phyloP scores from a whole-genome alignment of 2,797 vertebrate species.

The Aselliscus stoliczkanus region DNA sequence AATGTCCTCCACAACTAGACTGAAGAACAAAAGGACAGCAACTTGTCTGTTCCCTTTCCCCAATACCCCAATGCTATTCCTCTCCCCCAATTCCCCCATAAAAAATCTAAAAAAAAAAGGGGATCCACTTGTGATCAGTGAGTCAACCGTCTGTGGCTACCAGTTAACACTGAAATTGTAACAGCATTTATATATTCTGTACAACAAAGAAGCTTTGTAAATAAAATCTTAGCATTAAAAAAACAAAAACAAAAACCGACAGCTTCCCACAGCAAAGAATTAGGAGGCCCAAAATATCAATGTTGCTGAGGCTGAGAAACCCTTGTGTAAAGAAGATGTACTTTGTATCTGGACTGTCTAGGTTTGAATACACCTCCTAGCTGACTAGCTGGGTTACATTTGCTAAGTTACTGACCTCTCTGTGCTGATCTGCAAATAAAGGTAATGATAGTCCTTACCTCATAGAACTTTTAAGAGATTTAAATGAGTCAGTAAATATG shows the following conservation, averaged over 20 bases:
- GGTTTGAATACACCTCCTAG: background rate
- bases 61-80: no score
- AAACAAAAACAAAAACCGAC: background rate
- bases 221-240: constrained; percentile 93
- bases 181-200: constrained; percentile 96
- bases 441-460: background rate
- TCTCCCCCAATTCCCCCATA: no score
- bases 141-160: constrained; percentile 87
- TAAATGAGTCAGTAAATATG: background rate
- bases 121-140: constrained; percentile 82
- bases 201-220: constrained; percentile 91
- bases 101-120: no score
- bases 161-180: constrained; percentile 90
- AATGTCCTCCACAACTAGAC: no score
- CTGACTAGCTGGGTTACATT: background rate
- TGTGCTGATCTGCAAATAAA: background rate
- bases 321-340: background rate
- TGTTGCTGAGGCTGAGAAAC: background rate
- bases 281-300: background rate
- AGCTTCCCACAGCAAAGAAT: background rate
- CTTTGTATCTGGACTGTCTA: background rate
- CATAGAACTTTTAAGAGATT: background rate
- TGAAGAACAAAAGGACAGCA: no score
- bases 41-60: no score
- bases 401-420: background rate